These are phyloP conservation scores for Conopomorpha cramerella DNA, from an alignment of 1,140 invertebrate species.

Conservation along the genomic window DNA sequence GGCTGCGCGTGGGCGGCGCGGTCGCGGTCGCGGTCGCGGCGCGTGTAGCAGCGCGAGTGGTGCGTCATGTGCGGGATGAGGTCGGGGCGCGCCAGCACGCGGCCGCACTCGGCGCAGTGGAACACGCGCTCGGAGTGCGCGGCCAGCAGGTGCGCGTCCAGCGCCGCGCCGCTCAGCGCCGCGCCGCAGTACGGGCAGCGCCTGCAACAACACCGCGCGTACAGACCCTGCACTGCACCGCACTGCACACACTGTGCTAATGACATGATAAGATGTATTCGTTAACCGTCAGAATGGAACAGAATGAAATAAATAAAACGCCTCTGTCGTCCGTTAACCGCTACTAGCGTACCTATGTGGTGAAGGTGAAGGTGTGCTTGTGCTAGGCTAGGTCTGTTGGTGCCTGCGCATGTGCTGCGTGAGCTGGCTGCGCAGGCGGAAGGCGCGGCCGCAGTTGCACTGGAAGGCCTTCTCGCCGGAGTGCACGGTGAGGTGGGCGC, in stretches of 20 bases:
- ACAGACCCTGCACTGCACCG: too few relatives aligned
- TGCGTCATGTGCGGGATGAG: constrained; percentile 31
- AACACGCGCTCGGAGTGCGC: not conserved
- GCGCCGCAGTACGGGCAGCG: not conserved
- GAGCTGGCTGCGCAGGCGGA: constrained; percentile 27
- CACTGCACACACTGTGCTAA: too few relatives aligned
- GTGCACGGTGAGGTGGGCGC: constrained; percentile 27
- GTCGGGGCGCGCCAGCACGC: constrained; percentile 16
- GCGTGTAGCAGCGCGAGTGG: constrained; percentile 11
- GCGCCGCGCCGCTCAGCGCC: not conserved
- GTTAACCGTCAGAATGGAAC: too few relatives aligned
- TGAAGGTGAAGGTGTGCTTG: too few relatives aligned
- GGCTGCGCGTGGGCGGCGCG: not conserved
- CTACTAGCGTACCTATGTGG: too few relatives aligned
- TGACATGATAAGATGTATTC: too few relatives aligned
- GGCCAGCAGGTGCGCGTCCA: not conserved
- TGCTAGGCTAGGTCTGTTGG: too few relatives aligned
- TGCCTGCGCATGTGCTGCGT: constrained; percentile 16
- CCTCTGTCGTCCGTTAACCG: too few relatives aligned
- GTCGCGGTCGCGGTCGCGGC: not conserved
- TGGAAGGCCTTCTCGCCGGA: constrained; percentile 21
- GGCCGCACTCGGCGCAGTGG: not conserved
- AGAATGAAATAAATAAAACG: too few relatives aligned
- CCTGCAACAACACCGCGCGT: not conserved
- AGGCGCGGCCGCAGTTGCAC: constrained; percentile 25